Evolutionary conservation across 2,888 invertebrate species (phyloP), one percentile per base, ranked within the genome.

Genomic region (Callosobruchus maculatus): DNA sequence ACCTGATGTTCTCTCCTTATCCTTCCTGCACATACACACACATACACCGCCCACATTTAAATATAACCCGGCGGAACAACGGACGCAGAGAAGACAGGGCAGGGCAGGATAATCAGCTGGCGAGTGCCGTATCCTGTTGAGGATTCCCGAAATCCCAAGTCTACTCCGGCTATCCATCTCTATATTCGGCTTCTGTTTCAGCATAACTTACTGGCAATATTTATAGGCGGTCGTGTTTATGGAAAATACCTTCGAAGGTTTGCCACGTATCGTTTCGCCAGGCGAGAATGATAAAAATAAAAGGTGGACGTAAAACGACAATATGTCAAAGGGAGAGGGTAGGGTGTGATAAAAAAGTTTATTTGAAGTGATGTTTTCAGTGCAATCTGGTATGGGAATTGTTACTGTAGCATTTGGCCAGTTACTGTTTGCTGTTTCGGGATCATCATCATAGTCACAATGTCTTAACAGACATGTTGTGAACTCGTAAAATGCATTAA

Each of bases 51-150:
- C 49, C 13, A 49, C 49, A 49, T 49, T 49, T 49, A 49, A 49
- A 49, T 49, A 49, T 49, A 49, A 49, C 49, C 5, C 49, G 49
- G 5, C 49, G 7, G 5, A 18, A 18, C 5, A 82, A 82, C 81
- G 83, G 81, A 82, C 81, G 82, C 83, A 7, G 49, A 49, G 49
- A 49, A 49, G 49, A 49, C 49, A 49, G 49, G 84, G 83, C 84
- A 83, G 84, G 80, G 83, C 84, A 83, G 84, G 80, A 85, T 86
- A 86, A 87, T 87, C 86, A 86, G 84, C 80, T 83, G 85, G 86
- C 86, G 86, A 88, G 88, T 88, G 88, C 86, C 83, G 86, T 88
- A 86, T 88, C 88, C 87, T 88, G 88, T 88, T 86, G 88, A 88
- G 88, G 85, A 85, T 86, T 86, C 84, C 83, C 82, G 82, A 87